These are phyloP conservation scores for Distichodus sexfasciatus DNA, from an alignment of 2,797 vertebrate species.

Conservation along the genomic window DNA sequence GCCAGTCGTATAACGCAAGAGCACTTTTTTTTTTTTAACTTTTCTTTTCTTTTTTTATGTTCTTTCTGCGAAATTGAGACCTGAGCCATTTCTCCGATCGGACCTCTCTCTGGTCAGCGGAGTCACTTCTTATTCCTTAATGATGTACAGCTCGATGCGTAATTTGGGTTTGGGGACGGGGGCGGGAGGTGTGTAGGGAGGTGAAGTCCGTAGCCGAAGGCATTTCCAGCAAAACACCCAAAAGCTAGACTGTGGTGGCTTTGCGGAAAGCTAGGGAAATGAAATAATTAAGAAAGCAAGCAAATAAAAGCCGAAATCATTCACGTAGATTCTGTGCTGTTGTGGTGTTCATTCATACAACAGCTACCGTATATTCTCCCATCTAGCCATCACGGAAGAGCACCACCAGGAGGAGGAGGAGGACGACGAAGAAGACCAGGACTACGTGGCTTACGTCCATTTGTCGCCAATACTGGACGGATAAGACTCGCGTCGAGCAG, in stretches of 20 bases:
- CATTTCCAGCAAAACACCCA: conserved; percentile 74
- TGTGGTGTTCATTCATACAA: conserved; percentile 97
- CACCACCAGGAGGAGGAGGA: conserved; percentile 94
- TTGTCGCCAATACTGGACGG: conserved; percentile 97
- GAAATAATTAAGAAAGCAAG: conserved; percentile 2
- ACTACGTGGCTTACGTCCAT: conserved; percentile 93
- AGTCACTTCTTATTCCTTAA: conserved; percentile 86
- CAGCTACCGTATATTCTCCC: conserved; percentile 99
- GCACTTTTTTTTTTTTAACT: conserved; percentile 87
- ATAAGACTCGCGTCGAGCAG: conserved; percentile 85
- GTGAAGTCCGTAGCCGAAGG: conserved; percentile 68
- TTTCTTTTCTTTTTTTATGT: conserved; percentile 91
- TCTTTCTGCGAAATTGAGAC: conserved; percentile 86
- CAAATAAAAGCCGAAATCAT: conserved; percentile 71
- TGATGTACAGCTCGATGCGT: conserved; percentile 78
- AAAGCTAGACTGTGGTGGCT: conserved; percentile 79
- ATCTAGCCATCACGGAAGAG: conserved; percentile 99
- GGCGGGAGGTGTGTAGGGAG: neutral
- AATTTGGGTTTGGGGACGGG: conserved; percentile 55
- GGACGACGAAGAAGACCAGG: conserved; percentile 94
- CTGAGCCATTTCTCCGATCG: conserved; percentile 85
- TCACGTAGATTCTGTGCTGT: conserved; percentile 92
- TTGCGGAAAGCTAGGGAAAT: conserved; percentile 77
- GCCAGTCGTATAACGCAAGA: conserved; percentile 82
- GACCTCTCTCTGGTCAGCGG: conserved; percentile 70